phyloP scores from a whole-genome alignment of 2,888 invertebrate genomes.

The Stenodema calcarata region DNA sequence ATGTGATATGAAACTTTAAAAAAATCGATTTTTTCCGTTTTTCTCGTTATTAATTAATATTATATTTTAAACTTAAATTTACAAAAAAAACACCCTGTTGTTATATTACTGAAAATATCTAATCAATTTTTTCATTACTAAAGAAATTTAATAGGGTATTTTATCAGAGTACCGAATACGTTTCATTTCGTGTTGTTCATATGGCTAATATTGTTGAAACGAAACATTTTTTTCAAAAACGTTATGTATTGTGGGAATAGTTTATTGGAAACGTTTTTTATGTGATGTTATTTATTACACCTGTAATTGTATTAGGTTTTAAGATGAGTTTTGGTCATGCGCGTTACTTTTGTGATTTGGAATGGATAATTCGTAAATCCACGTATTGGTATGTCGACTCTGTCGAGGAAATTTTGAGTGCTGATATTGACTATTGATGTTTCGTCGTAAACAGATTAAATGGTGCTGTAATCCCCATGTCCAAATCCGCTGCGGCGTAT shows the following conservation, averaged over 20 bases:
- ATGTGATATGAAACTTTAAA: conserved; percentile 28
- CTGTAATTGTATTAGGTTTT: neutral
- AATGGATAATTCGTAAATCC: neutral
- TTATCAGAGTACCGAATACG: neutral
- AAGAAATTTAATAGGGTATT: neutral
- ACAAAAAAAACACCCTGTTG: neutral
- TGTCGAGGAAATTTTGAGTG: neutral
- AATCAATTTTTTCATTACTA: neutral
- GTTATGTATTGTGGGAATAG: neutral
- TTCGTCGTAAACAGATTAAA: neutral
- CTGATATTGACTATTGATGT: neutral
- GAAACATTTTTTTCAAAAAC: neutral
- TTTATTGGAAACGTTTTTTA: neutral
- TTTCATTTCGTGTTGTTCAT: neutral
- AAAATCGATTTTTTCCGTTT: conserved; percentile 26
- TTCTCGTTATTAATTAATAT: conserved; percentile 4
- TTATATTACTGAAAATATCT: neutral
- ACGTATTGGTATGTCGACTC: neutral
- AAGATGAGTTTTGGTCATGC: neutral
- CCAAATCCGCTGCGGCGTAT: neutral
- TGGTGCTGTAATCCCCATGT: neutral
- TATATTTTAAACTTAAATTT: neutral
- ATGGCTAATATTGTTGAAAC: neutral
- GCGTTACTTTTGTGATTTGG: neutral
- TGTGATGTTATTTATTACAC: neutral